phyloP scores from a whole-genome alignment of 2,888 invertebrate species.

The Caenorhabditis sulstoni region DNA sequence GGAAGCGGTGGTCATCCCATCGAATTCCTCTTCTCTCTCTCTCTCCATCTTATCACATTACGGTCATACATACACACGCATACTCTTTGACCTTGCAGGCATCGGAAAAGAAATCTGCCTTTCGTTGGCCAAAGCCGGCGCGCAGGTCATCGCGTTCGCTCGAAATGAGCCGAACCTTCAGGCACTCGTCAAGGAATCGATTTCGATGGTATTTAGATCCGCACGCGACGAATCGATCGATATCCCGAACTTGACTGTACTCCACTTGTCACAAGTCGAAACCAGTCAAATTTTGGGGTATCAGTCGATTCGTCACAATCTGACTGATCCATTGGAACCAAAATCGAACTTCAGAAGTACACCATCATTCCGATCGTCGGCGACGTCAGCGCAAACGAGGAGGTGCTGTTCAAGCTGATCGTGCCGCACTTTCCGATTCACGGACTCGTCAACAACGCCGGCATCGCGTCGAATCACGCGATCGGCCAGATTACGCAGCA shows the following conservation, averaged over 20 bases:
- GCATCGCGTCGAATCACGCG: constrained; percentile 58
- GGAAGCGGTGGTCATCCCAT: too few relatives aligned
- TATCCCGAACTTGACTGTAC: too few relatives aligned
- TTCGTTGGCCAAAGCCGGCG: constrained; percentile 60
- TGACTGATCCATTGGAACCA: too few relatives aligned
- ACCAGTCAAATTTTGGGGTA: too few relatives aligned
- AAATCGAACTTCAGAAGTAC: constrained; percentile 56
- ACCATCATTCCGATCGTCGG: constrained; percentile 57
- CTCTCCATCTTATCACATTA: too few relatives aligned
- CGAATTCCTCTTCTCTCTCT: too few relatives aligned
- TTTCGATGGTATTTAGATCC: constrained; percentile 15
- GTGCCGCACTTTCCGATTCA: constrained; percentile 62
- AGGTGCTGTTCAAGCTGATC: constrained; percentile 55
- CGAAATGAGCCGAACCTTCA: constrained; percentile 54
- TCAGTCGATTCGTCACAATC: too few relatives aligned
- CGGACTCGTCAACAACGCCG: constrained; percentile 70
- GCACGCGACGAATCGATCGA: too few relatives aligned
- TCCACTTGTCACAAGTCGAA: too few relatives aligned
- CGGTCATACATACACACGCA: constrained; percentile 13
- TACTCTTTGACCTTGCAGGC: constrained; percentile 49
- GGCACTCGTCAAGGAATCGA: constrained; percentile 42
- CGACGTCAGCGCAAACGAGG: constrained; percentile 62
- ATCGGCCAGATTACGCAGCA: constrained; percentile 63
- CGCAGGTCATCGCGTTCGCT: constrained; percentile 65
- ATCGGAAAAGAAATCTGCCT: constrained; percentile 61